Evolutionary conservation across 2,113 vertebrate species (phyloP), one percentile per base, ranked within the genome.

Genomic region (Alectura lathami): DNA sequence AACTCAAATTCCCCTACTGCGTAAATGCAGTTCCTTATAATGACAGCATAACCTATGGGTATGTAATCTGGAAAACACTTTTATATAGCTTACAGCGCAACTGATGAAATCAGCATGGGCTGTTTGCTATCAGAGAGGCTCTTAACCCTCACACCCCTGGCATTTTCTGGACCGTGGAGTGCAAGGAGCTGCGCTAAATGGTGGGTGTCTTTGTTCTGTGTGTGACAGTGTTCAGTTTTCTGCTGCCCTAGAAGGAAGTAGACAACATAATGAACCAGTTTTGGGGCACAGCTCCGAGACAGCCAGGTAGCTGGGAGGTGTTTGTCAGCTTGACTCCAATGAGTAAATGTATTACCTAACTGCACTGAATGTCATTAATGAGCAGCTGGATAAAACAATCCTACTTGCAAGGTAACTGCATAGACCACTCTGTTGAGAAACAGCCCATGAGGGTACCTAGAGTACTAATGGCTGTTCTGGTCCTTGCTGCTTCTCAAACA

Each of bases 1-100:
- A 64, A 57, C 87, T 94, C 88, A 94, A 88, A 77, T 92, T 92
- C 73, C 76, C 86, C 76, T 83, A 88, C 96, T 97, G 91, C 73
- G 91, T 94, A 90, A 94, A 91, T 97, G 89, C 60, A 85, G 85
- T 79, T 96, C 76, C 74, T 89, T 93, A 57, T 92, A 97, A 97
- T 96, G 94, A 96, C 91, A 95, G 80, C 80, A 68, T 83, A 96
- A 97, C 81, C 69, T 90, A 93, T 89, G 88, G 88, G 95, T 89
- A 94, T 34, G 54, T 73, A 86, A 93, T 83, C 73, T 92, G 86
- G 57, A 81, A 92, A 94, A 82, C 57, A 70, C 57, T 86, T 96
- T 87, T 83, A 53, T 86, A 51, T 86, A 45, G 60, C 74, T 75
- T 57, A 86, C 87, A 45, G 60, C 42, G 69, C 30, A 43, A 34